Conservation (phyloP, 2,797 vertebrate genomes). For the Enteromius unitaeniatus region DNA sequence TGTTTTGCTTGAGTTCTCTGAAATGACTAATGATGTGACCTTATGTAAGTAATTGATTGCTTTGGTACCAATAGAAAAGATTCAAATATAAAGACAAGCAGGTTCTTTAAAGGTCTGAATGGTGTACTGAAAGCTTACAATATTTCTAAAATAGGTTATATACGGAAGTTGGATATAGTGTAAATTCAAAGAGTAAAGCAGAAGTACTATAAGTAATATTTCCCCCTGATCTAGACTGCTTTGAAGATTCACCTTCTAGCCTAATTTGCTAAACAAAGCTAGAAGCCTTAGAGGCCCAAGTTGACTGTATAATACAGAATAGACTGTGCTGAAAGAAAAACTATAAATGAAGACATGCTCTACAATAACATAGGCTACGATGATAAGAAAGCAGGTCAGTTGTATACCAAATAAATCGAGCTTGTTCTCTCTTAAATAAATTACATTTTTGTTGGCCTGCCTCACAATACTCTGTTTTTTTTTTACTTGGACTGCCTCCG, state of each 20-base stretch:
- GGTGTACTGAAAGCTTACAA: background rate
- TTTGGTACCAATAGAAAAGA: background rate
- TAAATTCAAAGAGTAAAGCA: background rate
- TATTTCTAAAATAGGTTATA: background rate
- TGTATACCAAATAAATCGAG: constrained; percentile 4
- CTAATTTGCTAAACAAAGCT: background rate
- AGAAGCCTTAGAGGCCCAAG: background rate
- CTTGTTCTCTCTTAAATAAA: constrained; percentile 11
- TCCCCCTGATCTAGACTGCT: background rate
- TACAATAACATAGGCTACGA: background rate
- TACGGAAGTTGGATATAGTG: background rate
- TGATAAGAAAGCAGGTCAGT: background rate
- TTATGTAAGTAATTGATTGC: constrained; percentile 2
- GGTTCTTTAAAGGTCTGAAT: background rate
- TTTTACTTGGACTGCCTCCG: constrained; percentile 73
- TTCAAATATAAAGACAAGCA: background rate
- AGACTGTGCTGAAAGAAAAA: background rate
- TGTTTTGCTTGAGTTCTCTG: background rate
- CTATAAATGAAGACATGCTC: background rate
- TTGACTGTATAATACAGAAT: background rate
- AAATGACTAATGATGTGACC: background rate
- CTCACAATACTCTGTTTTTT: constrained; percentile 42
- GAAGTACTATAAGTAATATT: background rate
- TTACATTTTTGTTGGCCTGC: background rate
- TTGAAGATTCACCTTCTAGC: background rate